Conservation (phyloP, 2,113 vertebrate species). For the Gadus chalcogrammus region DNA sequence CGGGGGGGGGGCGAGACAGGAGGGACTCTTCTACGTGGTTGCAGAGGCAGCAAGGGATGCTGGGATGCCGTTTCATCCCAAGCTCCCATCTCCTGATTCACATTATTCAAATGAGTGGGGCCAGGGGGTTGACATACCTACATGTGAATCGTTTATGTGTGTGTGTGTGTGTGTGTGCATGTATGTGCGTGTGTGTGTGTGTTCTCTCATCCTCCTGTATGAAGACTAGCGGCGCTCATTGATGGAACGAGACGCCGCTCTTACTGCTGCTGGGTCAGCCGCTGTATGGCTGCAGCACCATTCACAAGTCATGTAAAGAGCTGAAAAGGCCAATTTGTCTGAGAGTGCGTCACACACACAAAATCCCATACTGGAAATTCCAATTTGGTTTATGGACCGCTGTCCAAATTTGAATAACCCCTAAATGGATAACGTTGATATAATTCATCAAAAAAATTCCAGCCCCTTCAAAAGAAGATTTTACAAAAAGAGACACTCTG, state of each 20-base stretch:
- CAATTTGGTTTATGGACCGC: conserved; percentile 11
- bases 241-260: conserved; percentile 22
- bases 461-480: background rate
- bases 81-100: conserved; percentile 50
- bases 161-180: background rate
- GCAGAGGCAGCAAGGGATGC: conserved; percentile 6
- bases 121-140: conserved; percentile 23
- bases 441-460: background rate
- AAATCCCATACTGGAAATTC: conserved; percentile 6
- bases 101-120: conserved; percentile 53
- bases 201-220: conserved; percentile 28
- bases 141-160: background rate
- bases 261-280: conserved; percentile 13
- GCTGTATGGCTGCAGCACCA: background rate
- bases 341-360: conserved; percentile 8
- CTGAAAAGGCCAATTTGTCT: conserved; percentile 12
- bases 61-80: conserved; percentile 34
- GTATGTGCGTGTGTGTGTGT: conserved; percentile 12
- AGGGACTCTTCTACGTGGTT: background rate
- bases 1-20: background rate
- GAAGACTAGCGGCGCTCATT: conserved; percentile 35
- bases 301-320: background rate
- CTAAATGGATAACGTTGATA: conserved; percentile 10
- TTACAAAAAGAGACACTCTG: background rate
- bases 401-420: conserved; percentile 4